phyloP scores from a whole-genome alignment of 2,797 vertebrate species.

The Phalloptychus januarius region DNA sequence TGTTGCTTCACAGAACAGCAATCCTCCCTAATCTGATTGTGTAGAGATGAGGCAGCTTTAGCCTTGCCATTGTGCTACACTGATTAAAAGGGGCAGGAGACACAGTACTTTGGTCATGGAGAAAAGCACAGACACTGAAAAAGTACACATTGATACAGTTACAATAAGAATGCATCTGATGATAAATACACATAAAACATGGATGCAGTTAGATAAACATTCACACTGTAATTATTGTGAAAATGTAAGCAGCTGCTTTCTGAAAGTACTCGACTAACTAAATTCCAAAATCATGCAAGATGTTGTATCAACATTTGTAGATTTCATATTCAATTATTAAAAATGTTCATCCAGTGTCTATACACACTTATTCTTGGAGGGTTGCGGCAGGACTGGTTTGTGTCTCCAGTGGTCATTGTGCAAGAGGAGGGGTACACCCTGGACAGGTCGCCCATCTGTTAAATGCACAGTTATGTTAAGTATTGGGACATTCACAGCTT shows the following conservation, averaged over 20 bases:
- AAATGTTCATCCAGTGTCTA: not conserved
- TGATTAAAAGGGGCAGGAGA: slow-evolving; percentile 75
- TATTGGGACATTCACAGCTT: not conserved
- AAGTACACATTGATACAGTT: slow-evolving; percentile 18
- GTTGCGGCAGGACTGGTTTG: not conserved
- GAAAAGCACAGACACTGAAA: slow-evolving; percentile 35
- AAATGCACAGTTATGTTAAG: not conserved
- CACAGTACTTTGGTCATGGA: slow-evolving; percentile 58
- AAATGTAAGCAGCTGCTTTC: not conserved
- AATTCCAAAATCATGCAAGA: not conserved
- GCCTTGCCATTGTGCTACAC: slow-evolving; percentile 74
- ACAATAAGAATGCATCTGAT: slow-evolving; percentile 15
- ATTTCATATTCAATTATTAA: not conserved
- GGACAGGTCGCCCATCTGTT: not conserved
- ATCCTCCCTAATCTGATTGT: slow-evolving; percentile 87
- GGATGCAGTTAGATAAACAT: not conserved
- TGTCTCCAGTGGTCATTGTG: not conserved
- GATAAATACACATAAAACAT: not conserved
- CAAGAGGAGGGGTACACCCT: not conserved
- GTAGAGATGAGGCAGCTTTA: slow-evolving; percentile 82
- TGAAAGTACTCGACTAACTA: too few relatives aligned
- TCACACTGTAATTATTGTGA: not conserved
- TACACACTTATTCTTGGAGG: not conserved
- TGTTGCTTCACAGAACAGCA: slow-evolving; percentile 78
- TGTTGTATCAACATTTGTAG: not conserved